These are phyloP conservation scores for Philaethria dido DNA, from an alignment of 2,888 invertebrate species.

Conservation along the genomic window DNA sequence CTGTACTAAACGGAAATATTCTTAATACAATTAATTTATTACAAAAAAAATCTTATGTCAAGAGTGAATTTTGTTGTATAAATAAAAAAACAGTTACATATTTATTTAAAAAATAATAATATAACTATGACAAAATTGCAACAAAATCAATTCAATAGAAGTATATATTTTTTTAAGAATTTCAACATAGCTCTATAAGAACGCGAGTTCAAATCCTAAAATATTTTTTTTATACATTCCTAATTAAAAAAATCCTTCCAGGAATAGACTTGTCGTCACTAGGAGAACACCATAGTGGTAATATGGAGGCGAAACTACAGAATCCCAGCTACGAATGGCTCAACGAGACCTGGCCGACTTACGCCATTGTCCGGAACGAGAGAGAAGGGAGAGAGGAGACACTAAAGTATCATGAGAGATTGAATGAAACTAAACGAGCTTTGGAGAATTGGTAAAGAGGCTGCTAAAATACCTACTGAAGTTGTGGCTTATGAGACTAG, in stretches of 20 bases:
- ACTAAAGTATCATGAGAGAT: conserved; percentile 63
- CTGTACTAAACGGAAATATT: no score
- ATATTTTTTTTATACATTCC: background rate
- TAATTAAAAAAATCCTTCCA: conserved; percentile 46
- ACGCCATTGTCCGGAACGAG: conserved; percentile 68
- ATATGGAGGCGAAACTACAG: conserved; percentile 95
- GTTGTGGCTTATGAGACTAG: conserved; percentile 90
- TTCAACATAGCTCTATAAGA: no score
- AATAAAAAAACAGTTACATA: no score
- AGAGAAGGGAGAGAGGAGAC: conserved; percentile 66
- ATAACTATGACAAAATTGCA: no score
- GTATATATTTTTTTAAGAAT: no score
- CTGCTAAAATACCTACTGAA: conserved; percentile 89
- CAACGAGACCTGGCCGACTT: conserved; percentile 87
- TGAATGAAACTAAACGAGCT: conserved; percentile 89
- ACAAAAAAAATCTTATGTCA: no score
- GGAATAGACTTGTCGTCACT: conserved; percentile 79
- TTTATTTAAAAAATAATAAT: no score
- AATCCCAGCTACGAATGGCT: conserved; percentile 96
- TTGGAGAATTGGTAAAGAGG: conserved; percentile 88
- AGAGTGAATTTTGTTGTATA: no score
- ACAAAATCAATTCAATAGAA: no score
- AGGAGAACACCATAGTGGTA: conserved; percentile 90
- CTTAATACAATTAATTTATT: no score
- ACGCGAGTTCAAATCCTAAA: no score